Base-by-base conservation (phyloP, 2,797 vertebrate species). In the Tolypeutes matacus region DNA sequence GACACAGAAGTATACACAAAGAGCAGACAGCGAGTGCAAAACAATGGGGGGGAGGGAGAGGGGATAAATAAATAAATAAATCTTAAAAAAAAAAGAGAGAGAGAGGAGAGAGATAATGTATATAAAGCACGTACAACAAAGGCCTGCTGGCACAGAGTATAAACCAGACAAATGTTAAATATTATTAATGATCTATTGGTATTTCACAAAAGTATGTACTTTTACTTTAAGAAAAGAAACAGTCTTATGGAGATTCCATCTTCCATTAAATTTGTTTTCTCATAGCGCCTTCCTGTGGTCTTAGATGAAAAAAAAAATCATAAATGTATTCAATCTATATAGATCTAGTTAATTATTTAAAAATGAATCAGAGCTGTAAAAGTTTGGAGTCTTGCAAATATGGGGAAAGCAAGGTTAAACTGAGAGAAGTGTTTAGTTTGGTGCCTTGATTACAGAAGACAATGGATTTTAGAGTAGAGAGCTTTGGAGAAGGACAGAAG, bases 401-500 rank as follows among this genome's bases (percentile, higher is more conserved):
- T 0, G 14, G 91, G 39, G 62, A 72, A 86, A 90, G 20, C 2
- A 39, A 83, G 31, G 60, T 76, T 58, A 58, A 31, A 64, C 5
- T 14, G 65, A 80, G 42, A 89, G 10, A 89, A 93, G 90, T 72
- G 46, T 93, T 86, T 49, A 96, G 67, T 93, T 91, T 88, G 69
- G 87, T 11, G 34, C 92, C 69, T 80, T 73, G 84, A 73, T 91
- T 89, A 93, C 3, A 72, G 36, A 94, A 95, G 80, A 0, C 62
- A 34, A 58, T 53, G 49, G 65, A 67, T 78, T 86, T 69, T 67
- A 84, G 25, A 86, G 13, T 56, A 75, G 62, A 91, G 42, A 29
- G 69, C 29, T 78, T 46, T 86, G 56, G 84, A 88, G 95, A 96
- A 97, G 96, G 85, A 67, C 82, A 87, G 67, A 85, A 96, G 86